Percentiles rank a stretch among this genome's conserved stretches.
Conservation (phyloP, 1,140 invertebrate genomes). For the Anastatus disparis region DNA sequence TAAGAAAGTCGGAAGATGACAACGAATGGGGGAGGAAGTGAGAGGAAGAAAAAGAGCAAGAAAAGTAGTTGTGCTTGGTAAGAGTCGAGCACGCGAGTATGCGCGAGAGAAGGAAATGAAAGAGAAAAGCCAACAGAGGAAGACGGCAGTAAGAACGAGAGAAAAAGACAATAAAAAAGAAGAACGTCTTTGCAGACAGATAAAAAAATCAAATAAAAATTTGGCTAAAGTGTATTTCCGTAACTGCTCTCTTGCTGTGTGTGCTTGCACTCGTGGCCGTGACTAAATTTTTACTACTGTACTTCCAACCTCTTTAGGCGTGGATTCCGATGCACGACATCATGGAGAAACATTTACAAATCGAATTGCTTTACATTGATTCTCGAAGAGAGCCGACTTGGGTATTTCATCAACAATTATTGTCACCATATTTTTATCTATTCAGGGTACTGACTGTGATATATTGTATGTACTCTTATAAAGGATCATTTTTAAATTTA, state of each 20-base stretch:
- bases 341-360: not conserved
- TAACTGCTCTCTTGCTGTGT: not conserved
- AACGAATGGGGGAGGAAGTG: constrained; percentile 1
- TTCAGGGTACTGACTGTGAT: too few relatives aligned
- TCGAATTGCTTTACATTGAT: not conserved
- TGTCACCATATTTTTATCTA: too few relatives aligned
- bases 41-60: not conserved
- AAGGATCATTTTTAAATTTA: too few relatives aligned
- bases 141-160: not conserved
- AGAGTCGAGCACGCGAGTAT: not conserved
- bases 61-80: too few relatives aligned
- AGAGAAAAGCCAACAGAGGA: constrained; percentile 22
- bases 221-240: constrained; percentile 17
- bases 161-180: not conserved
- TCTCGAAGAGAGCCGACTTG: too few relatives aligned
- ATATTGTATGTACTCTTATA: too few relatives aligned
- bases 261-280: not conserved
- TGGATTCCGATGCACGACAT: not conserved
- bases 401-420: not conserved
- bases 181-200: constrained; percentile 12
- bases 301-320: not conserved
- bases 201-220: constrained; percentile 26
- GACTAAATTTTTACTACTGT: constrained; percentile 14
- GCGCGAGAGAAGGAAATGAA: constrained; percentile 9
- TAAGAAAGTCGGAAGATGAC: not conserved